Evolutionary conservation across 2,888 invertebrate genomes (phyloP).

Genomic region (Mesochorus sp.): DNA sequence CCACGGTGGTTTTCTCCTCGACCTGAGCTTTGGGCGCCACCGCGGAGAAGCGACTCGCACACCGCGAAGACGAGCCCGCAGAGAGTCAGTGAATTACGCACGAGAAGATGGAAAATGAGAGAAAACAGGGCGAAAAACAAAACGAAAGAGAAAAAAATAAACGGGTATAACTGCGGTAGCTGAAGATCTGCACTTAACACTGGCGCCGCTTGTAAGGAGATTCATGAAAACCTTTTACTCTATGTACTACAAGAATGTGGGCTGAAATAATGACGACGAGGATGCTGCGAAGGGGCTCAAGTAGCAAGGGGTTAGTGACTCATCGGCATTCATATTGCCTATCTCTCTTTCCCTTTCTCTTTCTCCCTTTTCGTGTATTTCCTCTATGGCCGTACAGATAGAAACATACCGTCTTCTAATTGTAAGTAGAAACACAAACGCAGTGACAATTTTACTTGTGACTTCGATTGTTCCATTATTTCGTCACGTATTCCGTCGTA

Average conservation of each 20-base stretch:
- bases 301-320: conserved; percentile 32
- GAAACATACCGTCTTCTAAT: conserved; percentile 60
- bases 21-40: conserved; percentile 9
- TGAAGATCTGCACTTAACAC: conserved; percentile 2
- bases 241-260: background rate
- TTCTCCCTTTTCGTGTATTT: background rate
- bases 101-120: conserved; percentile 35
- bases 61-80: conserved; percentile 33
- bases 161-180: conserved; percentile 14
- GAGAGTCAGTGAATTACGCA: conserved; percentile 21
- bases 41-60: conserved; percentile 18
- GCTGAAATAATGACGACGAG: conserved; percentile 2
- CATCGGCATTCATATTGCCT: conserved; percentile 38
- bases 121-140: background rate
- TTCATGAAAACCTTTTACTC: conserved; percentile 17
- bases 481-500: background rate
- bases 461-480: conserved; percentile 54
- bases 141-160: conserved; percentile 10
- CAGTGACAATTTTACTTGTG: conserved; percentile 58
- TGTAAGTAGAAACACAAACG: conserved; percentile 70
- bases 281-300: background rate
- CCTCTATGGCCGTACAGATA: background rate
- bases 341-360: background rate
- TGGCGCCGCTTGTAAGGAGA: conserved; percentile 1
- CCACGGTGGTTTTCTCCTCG: conserved; percentile 41